Evolutionary conservation across 2,888 invertebrate genomes (phyloP), one percentile per base, ranked within the genome.

Genomic region (Sarcophaga subvicina): DNA sequence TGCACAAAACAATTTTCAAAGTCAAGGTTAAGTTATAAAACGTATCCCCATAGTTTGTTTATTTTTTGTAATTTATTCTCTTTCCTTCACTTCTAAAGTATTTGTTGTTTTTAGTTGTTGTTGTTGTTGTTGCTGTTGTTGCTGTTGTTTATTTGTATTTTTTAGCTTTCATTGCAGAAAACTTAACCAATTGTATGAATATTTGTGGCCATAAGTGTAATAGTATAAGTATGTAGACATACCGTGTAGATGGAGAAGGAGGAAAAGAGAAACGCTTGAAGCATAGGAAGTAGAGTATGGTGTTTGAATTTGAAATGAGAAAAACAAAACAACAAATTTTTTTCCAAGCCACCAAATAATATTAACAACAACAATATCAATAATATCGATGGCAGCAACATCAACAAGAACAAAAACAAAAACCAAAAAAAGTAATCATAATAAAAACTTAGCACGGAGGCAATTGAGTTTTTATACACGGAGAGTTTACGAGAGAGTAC

Each of bases 1-100:
- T 71, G 77, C 73, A 69, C 79, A 69, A 71, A 84, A 81, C 71
- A 87, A 84, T 82, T 87, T 91, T 92, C 90, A 90, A 90, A 92
- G 91, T 91, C 91, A 91, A 91, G 91, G 91, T 90, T 91, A 91
- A 90, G 78, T 77, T 86, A 20, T 72, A 10, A 89, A 90, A 89
- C 89, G 90, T 91, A 87, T 91, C 90, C 37, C 37, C 54, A 54
- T 54, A 62, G 83, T 76, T 80, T 86, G 81, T 89, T 89, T 88
- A 75, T 89, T 89, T 90, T 85, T 88, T 83, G 72, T 89, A 87
- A 59, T 85, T 77, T 88, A 85, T 80, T 76, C 77, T 82, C 78
- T 85, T 83, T 86, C 83, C n/a, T 72, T 78, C 80, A 83, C 72
- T 78, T 60, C 71, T 75, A 64, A 60, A 37, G 59, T 10, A 37